Evolutionary conservation across 2,797 vertebrate genomes (phyloP).

Genomic region (Crenuchus spilurus): DNA sequence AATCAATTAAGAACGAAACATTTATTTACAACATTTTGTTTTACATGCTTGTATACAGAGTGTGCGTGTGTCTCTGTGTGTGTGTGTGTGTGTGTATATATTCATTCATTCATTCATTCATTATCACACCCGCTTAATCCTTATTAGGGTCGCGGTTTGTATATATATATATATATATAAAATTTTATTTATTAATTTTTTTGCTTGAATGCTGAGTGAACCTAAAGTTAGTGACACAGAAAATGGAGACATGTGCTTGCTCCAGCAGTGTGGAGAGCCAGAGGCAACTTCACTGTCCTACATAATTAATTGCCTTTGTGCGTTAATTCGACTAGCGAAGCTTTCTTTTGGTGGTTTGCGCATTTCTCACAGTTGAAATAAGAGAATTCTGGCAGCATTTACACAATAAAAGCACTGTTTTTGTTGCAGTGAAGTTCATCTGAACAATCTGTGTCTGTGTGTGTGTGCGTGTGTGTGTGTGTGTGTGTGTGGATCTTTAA

Average conservation of each 20-base stretch:
- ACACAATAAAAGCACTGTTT: neutral
- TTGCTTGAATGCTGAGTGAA: neutral
- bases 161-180: too few relatives aligned
- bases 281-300: conserved; percentile 1
- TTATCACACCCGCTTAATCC: too few relatives aligned
- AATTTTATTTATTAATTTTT: too few relatives aligned
- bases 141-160: too few relatives aligned
- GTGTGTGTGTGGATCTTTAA: too few relatives aligned
- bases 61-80: too few relatives aligned
- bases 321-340: neutral
- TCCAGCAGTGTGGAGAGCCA: conserved; percentile 4
- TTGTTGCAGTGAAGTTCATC: neutral
- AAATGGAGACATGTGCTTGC: neutral
- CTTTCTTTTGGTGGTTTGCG: neutral
- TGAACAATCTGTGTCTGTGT: neutral
- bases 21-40: too few relatives aligned
- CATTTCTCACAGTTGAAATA: neutral
- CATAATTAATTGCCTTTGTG: conserved; percentile 27
- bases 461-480: too few relatives aligned
- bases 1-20: too few relatives aligned
- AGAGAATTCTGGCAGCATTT: neutral
- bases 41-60: too few relatives aligned
- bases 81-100: too few relatives aligned
- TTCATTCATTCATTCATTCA: too few relatives aligned
- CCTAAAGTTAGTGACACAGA: neutral